These are phyloP conservation scores for Sminthurides bifidus DNA, from an alignment of 1,140 invertebrate genomes.

Conservation along the genomic window DNA sequence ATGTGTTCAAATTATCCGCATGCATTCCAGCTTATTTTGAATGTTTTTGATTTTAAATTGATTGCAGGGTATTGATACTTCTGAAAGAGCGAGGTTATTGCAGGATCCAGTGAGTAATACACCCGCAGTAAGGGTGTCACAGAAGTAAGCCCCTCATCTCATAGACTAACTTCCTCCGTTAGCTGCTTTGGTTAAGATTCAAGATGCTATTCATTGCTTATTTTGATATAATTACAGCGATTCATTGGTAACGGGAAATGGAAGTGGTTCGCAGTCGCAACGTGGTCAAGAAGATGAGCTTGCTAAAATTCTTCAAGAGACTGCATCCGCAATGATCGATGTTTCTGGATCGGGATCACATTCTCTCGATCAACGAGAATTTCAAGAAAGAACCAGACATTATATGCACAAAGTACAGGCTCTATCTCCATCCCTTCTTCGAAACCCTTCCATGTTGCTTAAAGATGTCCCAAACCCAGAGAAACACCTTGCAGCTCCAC, in stretches of 20 bases:
- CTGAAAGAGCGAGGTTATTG: constrained; percentile 14
- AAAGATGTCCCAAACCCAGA: constrained; percentile 30
- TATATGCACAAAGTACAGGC: constrained; percentile 26
- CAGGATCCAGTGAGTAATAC: constrained; percentile 25
- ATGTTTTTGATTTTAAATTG: not conserved
- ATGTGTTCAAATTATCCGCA: too few relatives aligned
- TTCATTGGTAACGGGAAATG: constrained; percentile 3
- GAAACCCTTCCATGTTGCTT: constrained; percentile 11
- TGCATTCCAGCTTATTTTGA: too few relatives aligned
- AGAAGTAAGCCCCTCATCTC: constrained; percentile 4
- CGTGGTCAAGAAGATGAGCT: constrained; percentile 31
- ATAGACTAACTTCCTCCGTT: constrained; percentile 1
- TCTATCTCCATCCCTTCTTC: constrained; percentile 19
- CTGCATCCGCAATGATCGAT: constrained; percentile 31
- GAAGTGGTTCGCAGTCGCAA: constrained; percentile 7
- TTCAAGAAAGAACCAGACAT: constrained; percentile 27
- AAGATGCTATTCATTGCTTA: not conserved
- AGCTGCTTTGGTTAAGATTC: not conserved
- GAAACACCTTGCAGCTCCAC: constrained; percentile 20
- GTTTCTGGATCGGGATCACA: constrained; percentile 29
- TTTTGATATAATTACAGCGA: constrained; percentile 21
- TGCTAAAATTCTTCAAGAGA: constrained; percentile 30
- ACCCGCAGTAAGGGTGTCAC: constrained; percentile 14
- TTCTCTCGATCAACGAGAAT: constrained; percentile 30
- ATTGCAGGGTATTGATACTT: constrained; percentile 15